These are phyloP conservation scores for Merluccius polli DNA, from an alignment of 2,797 vertebrate genomes.

Conservation along the genomic window DNA sequence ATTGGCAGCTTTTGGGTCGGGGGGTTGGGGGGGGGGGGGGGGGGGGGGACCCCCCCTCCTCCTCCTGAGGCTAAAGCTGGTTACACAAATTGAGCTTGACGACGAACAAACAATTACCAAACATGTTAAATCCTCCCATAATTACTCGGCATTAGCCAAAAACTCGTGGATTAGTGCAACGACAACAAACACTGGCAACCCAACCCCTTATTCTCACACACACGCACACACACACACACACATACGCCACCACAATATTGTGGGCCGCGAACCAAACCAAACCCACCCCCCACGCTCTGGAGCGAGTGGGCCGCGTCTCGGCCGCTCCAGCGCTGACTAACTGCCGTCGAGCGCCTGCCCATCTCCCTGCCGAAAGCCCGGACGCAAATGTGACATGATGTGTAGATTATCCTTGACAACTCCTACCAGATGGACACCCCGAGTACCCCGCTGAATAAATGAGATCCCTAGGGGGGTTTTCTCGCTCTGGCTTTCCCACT, in stretches of 20 bases:
- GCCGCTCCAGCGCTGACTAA: not conserved
- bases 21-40: conserved; percentile 42
- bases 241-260: conserved; percentile 33
- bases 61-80: conserved; percentile 60
- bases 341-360: not conserved
- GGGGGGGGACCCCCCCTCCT: conserved; percentile 10
- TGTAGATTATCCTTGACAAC: conserved; percentile 71
- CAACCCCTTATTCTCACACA: conserved; percentile 8
- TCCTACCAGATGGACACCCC: conserved; percentile 74
- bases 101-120: conserved; percentile 65
- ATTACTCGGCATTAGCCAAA: conserved; percentile 64
- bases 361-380: conserved; percentile 23
- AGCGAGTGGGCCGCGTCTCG: too few species aligned
- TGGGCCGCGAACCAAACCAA: conserved; percentile 41
- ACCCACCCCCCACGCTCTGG: conserved; percentile 28
- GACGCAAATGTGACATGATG: conserved; percentile 72
- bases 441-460: conserved; percentile 57
- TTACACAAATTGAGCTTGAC: conserved; percentile 70
- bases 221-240: conserved; percentile 34
- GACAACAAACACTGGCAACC: conserved; percentile 44
- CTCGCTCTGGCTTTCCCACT: too few species aligned
- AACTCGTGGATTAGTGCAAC: conserved; percentile 58
- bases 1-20: not conserved
- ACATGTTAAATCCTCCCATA: conserved; percentile 71
- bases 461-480: conserved; percentile 62